Conservation (phyloP, 2,888 invertebrate species). For the Melieria omissa region DNA sequence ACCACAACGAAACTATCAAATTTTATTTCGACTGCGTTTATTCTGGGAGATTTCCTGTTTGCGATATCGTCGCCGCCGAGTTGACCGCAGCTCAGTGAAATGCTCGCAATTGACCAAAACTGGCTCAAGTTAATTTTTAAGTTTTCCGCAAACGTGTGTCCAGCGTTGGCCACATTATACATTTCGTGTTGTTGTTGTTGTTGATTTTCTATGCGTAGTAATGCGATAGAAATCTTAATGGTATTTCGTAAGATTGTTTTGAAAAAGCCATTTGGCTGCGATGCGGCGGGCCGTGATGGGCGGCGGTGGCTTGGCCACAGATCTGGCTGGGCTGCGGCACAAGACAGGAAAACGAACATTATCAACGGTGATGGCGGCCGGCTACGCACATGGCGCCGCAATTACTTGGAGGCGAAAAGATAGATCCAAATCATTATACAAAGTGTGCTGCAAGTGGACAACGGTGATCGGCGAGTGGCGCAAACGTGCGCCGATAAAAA, state of each 20-base stretch:
- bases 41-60: conserved; percentile 37
- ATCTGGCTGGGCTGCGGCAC: conserved; percentile 20
- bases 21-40: conserved; percentile 50
- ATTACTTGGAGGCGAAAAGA: no score
- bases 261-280: conserved; percentile 22
- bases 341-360: conserved; percentile 35
- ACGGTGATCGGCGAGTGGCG: no score
- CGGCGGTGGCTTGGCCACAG: not conserved
- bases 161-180: no score
- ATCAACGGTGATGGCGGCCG: conserved; percentile 18
- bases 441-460: no score
- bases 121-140: conserved; percentile 38
- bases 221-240: conserved; percentile 40
- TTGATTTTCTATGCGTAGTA: no score
- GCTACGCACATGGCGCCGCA: not conserved
- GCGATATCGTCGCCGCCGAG: conserved; percentile 2
- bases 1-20: conserved; percentile 53
- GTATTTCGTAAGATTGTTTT: conserved; percentile 35
- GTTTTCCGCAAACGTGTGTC: conserved; percentile 20
- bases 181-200: not conserved
- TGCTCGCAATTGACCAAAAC: conserved; percentile 38
- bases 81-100: no score
- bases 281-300: no score
- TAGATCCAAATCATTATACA: no score
- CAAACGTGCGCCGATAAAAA: not conserved